These are phyloP conservation scores for Drosophila tropicalis DNA, from an alignment of 1,140 invertebrate species.

Conservation along the genomic window DNA sequence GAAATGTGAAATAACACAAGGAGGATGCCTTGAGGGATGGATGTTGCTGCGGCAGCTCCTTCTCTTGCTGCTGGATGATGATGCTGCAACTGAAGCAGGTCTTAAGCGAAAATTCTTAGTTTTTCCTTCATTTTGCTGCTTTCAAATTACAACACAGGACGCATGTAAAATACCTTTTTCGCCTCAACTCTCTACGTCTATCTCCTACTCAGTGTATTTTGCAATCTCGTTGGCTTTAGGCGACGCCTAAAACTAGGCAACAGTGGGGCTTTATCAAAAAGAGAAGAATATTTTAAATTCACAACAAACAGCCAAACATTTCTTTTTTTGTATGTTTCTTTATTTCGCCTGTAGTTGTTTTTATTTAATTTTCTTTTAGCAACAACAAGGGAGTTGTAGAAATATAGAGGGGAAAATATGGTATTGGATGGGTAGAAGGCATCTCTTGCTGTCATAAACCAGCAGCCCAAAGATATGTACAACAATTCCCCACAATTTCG, in stretches of 20 bases:
- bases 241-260: conserved; percentile 67
- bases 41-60: neutral
- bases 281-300: conserved; percentile 60
- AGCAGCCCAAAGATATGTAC: conserved; percentile 32
- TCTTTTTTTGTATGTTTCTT: conserved; percentile 11
- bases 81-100: conserved; percentile 26
- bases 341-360: conserved; percentile 67
- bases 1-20: conserved; percentile 45
- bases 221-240: conserved; percentile 30
- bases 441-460: conserved; percentile 14
- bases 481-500: conserved; percentile 32
- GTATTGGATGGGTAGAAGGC: neutral
- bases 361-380: conserved; percentile 76
- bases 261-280: conserved; percentile 40
- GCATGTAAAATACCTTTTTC: conserved; percentile 53
- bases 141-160: conserved; percentile 62
- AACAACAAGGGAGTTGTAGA: conserved; percentile 41
- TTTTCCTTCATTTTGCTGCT: conserved; percentile 19
- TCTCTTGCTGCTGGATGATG: conserved; percentile 9
- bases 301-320: conserved; percentile 53
- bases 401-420: conserved; percentile 23
- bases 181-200: neutral
- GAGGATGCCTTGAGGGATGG: conserved; percentile 1
- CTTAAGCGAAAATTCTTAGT: conserved; percentile 28
- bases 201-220: neutral